phyloP scores from a whole-genome alignment of 2,113 vertebrate genomes.

The Zosterops hypoxanthus region DNA sequence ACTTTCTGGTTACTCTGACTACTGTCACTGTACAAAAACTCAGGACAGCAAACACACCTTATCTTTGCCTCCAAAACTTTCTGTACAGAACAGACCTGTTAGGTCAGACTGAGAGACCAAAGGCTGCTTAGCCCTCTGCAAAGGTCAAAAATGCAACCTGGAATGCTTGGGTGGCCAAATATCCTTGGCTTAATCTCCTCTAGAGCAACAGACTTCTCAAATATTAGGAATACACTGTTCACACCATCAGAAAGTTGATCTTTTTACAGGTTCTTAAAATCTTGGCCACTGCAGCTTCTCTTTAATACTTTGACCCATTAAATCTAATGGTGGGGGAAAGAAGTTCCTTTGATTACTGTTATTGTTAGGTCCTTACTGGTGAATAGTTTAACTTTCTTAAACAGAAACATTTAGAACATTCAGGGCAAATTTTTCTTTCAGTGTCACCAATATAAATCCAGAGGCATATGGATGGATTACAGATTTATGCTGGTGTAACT shows the following conservation, averaged over 20 bases:
- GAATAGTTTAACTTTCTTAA: slow-evolving; percentile 32
- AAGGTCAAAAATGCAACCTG: not conserved
- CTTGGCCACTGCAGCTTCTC: not conserved
- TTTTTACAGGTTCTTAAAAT: not conserved
- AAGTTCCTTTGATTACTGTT: slow-evolving; percentile 43
- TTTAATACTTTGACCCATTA: not conserved
- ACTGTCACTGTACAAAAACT: not conserved
- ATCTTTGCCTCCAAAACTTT: not conserved
- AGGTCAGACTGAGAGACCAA: not conserved
- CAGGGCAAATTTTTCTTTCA: not conserved
- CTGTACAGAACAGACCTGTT: not conserved
- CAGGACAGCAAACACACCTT: not conserved
- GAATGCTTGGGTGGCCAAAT: not conserved
- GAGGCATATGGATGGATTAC: not conserved
- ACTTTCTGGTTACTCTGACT: not conserved
- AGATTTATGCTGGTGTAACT: slow-evolving; percentile 21
- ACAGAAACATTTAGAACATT: not conserved
- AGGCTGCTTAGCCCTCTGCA: not conserved
- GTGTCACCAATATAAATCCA: not conserved
- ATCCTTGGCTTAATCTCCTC: not conserved
- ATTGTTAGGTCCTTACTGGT: slow-evolving; percentile 38
- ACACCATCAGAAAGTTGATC: not conserved
- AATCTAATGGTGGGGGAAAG: not conserved
- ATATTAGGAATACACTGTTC: not conserved
- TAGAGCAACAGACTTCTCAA: not conserved